A percentile compares a stretch with the other conserved stretches of the same genome.
phyloP scores from a whole-genome alignment of 2,888 invertebrate species.

The Dryocosmus kuriphilus region DNA sequence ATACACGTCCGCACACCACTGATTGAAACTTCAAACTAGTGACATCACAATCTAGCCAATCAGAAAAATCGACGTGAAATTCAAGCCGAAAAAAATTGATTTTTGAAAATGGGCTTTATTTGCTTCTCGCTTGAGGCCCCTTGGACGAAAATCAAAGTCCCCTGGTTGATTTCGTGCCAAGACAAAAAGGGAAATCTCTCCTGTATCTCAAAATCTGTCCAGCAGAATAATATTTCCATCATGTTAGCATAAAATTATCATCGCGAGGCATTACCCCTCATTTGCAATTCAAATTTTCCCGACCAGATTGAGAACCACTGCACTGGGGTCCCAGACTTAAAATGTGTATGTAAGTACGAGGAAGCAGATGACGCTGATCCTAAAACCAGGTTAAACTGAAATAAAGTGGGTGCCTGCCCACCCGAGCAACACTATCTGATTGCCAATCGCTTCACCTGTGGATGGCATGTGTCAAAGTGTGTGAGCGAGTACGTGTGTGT shows the following conservation, averaged over 20 bases:
- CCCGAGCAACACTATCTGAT: constrained; percentile 49
- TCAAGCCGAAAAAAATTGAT: neutral
- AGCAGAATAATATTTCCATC: constrained; percentile 70
- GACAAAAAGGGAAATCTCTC: constrained; percentile 48
- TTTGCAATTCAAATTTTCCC: constrained; percentile 65
- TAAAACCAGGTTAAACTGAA: constrained; percentile 39
- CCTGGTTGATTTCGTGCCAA: constrained; percentile 32
- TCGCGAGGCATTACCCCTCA: constrained; percentile 61
- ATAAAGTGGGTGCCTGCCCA: constrained; percentile 41
- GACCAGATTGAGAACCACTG: constrained; percentile 46
- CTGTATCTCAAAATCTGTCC: constrained; percentile 70
- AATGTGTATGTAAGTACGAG: neutral
- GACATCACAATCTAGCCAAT: no score
- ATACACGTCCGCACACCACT: no score
- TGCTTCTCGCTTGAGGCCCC: constrained; percentile 3
- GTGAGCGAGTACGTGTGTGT: neutral
- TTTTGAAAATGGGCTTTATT: constrained; percentile 2
- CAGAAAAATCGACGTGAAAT: neutral
- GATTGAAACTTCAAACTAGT: no score
- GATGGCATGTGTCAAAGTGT: neutral
- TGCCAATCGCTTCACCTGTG: constrained; percentile 42
- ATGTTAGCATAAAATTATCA: constrained; percentile 74
- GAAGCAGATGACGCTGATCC: constrained; percentile 35
- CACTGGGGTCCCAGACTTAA: neutral
- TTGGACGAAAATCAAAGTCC: constrained; percentile 40